A percentile compares a stretch with the other conserved stretches of the same genome.
Evolutionary conservation across 2,113 vertebrate species (phyloP).

Genomic region (Triplophysa siluroides): DNA sequence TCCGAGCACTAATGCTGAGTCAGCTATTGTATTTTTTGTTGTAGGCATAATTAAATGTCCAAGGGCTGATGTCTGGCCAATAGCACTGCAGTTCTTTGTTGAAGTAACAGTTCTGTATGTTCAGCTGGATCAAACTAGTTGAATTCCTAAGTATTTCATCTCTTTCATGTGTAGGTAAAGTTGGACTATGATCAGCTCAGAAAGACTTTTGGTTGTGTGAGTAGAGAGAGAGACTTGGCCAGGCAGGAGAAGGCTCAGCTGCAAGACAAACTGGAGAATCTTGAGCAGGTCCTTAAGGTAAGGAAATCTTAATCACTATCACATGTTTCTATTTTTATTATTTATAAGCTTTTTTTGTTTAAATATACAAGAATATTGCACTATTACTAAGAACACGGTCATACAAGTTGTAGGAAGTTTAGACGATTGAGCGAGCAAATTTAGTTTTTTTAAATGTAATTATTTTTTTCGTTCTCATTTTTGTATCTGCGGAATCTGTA

Average conservation of each 20-base stretch:
- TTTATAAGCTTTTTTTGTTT: too few relatives aligned
- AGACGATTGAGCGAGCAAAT: too few relatives aligned
- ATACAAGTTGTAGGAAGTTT: too few relatives aligned
- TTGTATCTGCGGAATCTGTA: too few relatives aligned
- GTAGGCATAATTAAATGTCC: slow-evolving; percentile 12
- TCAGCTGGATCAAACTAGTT: background rate
- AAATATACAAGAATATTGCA: too few relatives aligned
- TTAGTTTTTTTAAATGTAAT: too few relatives aligned
- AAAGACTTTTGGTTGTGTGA: slow-evolving; percentile 74
- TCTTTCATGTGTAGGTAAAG: slow-evolving; percentile 73
- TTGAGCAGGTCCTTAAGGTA: slow-evolving; percentile 93
- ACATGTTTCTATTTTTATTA: background rate
- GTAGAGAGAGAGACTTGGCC: slow-evolving; percentile 77
- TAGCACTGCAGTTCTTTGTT: slow-evolving; percentile 2
- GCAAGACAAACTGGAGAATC: slow-evolving; percentile 88
- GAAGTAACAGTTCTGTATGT: background rate
- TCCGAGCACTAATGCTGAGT: slow-evolving; percentile 26
- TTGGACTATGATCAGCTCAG: slow-evolving; percentile 78
- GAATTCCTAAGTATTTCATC: background rate
- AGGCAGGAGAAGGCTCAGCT: slow-evolving; percentile 79
- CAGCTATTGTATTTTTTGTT: slow-evolving; percentile 30
- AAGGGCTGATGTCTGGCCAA: background rate
- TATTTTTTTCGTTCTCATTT: too few relatives aligned
- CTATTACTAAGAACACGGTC: too few relatives aligned
- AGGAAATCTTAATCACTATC: background rate